Evolutionary conservation across 2,888 invertebrate species (phyloP).

Genomic region (Spilarctia lutea): DNA sequence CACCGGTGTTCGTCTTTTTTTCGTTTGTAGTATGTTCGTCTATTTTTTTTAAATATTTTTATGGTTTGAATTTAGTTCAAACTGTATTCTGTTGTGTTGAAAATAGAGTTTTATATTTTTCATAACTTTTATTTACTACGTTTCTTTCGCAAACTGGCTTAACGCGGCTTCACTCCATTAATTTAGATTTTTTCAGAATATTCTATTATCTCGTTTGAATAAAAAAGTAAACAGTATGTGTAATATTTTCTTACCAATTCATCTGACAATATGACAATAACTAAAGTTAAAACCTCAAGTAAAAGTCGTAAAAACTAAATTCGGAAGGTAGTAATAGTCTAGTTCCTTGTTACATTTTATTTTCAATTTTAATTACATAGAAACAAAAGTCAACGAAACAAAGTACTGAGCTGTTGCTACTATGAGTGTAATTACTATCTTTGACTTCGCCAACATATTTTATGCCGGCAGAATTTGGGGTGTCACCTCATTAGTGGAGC

Average conservation of each 20-base stretch:
- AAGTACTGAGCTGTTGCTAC: background rate
- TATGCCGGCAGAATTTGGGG: constrained; percentile 15
- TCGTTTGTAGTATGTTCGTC: background rate
- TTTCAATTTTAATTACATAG: too few species aligned
- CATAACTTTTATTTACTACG: background rate
- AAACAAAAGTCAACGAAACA: background rate
- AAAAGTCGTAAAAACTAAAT: too few species aligned
- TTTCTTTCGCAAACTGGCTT: background rate
- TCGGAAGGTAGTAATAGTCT: too few species aligned
- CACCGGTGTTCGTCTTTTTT: background rate
- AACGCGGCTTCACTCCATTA: background rate
- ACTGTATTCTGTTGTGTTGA: background rate
- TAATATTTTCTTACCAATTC: background rate
- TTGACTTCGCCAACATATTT: constrained; percentile 8
- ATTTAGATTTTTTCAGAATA: too few species aligned
- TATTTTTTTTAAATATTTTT: background rate
- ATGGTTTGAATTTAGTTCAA: background rate
- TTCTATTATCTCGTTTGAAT: background rate
- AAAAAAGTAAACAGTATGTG: background rate
- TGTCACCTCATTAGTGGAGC: constrained; percentile 27
- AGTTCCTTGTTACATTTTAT: too few species aligned
- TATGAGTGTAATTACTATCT: constrained; percentile 16
- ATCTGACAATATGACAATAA: background rate
- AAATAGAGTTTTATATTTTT: background rate
- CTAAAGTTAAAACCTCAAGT: background rate